phyloP scores from a whole-genome alignment of 2,888 invertebrate genomes.

The Cerastis leucographa region DNA sequence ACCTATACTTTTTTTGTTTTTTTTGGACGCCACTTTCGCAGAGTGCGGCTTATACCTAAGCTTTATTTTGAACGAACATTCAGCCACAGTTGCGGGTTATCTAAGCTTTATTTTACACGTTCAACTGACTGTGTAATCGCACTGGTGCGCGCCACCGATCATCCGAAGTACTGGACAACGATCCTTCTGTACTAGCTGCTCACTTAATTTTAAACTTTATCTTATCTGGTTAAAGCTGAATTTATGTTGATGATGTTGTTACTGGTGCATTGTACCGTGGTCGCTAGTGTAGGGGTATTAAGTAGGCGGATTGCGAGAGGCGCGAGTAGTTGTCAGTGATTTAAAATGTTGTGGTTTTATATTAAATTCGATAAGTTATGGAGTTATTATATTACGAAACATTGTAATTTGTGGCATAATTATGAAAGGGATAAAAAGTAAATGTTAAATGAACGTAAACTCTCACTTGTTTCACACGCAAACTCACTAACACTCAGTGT shows the following conservation, averaged over 20 bases:
- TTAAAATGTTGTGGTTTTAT: not conserved
- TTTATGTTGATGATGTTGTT: conserved; percentile 20
- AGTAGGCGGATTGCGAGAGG: conserved; percentile 50
- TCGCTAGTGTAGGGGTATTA: conserved; percentile 57
- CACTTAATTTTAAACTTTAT: conserved; percentile 41
- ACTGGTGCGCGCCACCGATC: conserved; percentile 72
- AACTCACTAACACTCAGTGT: not conserved
- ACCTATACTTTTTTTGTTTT: not conserved
- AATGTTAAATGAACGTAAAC: not conserved
- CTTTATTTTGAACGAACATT: conserved; percentile 30
- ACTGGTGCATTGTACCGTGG: conserved; percentile 56
- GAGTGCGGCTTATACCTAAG: conserved; percentile 34
- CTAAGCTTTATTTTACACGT: conserved; percentile 72
- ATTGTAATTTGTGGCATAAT: not conserved
- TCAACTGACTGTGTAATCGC: conserved; percentile 77
- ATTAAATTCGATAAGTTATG: not conserved
- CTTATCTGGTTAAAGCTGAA: not conserved
- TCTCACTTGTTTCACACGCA: not conserved
- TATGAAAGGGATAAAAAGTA: not conserved
- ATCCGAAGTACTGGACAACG: conserved; percentile 66
- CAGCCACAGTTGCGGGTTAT: conserved; percentile 32
- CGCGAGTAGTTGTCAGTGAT: conserved; percentile 14
- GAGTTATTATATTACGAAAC: conserved; percentile 2
- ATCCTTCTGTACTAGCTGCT: conserved; percentile 45
- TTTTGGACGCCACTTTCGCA: not conserved